These are phyloP conservation scores for Nerophis lumbriciformis DNA, from an alignment of 2,113 vertebrate genomes.

Conservation along the genomic window DNA sequence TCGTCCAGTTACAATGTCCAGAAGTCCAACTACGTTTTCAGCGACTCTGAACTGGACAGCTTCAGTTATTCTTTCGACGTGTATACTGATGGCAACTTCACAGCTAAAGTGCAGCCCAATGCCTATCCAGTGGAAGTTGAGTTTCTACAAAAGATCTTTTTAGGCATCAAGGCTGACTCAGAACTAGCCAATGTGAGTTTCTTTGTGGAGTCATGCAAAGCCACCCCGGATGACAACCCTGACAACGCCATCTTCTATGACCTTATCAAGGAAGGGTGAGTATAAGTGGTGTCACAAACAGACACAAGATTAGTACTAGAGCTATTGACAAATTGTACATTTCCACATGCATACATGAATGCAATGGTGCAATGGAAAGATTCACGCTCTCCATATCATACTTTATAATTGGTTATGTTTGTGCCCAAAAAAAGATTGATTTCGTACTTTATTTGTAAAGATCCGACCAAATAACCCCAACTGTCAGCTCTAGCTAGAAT, in stretches of 20 bases:
- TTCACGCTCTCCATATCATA: too few species aligned
- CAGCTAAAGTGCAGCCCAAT: conserved; percentile 13
- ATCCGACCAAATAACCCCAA: too few species aligned
- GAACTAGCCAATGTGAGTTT: conserved; percentile 51
- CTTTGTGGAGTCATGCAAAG: conserved; percentile 73
- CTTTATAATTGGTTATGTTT: not conserved
- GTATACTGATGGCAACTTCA: conserved; percentile 46
- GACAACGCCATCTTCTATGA: conserved; percentile 53
- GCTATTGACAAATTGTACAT: too few species aligned
- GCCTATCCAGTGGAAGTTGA: conserved; percentile 63
- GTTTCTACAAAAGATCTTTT: conserved; percentile 54
- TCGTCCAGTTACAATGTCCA: conserved; percentile 53
- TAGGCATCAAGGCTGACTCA: conserved; percentile 62
- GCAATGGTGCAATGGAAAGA: not conserved
- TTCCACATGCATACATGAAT: not conserved
- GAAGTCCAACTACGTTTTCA: conserved; percentile 65
- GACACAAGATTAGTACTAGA: not conserved
- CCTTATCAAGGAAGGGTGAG: conserved; percentile 66
- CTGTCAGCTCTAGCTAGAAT: too few species aligned
- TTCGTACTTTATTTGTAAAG: too few species aligned
- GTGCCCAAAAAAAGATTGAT: too few species aligned
- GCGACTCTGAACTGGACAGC: conserved; percentile 66
- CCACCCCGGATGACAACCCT: conserved; percentile 64
- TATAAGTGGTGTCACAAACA: not conserved
- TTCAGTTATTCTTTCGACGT: conserved; percentile 69